phyloP scores from a whole-genome alignment of 1,140 invertebrate genomes.

The Pristionchus pacificus region DNA sequence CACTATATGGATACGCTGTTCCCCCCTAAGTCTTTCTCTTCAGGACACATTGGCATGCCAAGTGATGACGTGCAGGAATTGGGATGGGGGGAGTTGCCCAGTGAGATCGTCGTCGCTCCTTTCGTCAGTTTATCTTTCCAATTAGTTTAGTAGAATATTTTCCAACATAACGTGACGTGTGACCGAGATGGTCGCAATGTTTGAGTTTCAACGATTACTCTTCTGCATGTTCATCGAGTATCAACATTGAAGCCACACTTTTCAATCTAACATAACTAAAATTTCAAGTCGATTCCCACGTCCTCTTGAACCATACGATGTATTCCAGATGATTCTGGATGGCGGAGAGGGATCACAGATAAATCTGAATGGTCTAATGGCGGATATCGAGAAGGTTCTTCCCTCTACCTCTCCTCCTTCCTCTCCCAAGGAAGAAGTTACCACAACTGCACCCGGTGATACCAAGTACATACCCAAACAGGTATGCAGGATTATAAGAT shows the following conservation, averaged over 20 bases:
- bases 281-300: no score
- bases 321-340: neutral
- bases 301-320: neutral
- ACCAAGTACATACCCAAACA: neutral
- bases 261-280: no score
- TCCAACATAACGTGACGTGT: no score
- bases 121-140: no score
- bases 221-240: no score
- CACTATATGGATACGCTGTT: no score
- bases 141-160: no score
- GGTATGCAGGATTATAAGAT: no score
- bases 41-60: neutral
- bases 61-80: constrained; percentile 6
- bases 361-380: constrained; percentile 19
- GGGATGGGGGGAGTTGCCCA: constrained; percentile 11
- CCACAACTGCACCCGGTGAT: neutral
- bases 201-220: no score
- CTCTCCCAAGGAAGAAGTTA: neutral
- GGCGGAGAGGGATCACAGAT: constrained; percentile 3
- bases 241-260: no score
- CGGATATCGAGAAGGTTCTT: constrained; percentile 9
- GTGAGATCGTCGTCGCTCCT: neutral
- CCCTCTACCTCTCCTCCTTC: neutral
- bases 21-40: no score
- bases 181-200: no score